Evolutionary conservation across 30 jellyfish, hydroid and myxozoan genomes (phyloP).

Genomic region (Mastigias papua): DNA sequence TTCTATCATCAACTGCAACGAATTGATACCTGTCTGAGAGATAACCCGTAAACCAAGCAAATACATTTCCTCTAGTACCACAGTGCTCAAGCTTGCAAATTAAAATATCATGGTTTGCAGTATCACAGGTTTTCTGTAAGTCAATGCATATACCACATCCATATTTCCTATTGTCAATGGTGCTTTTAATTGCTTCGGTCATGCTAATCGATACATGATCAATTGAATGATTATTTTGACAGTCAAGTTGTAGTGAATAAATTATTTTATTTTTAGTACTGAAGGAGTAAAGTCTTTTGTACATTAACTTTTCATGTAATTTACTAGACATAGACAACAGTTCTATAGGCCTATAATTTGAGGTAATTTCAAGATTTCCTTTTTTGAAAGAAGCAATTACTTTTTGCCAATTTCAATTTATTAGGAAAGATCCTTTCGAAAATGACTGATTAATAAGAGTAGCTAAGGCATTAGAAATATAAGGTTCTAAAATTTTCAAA

Average conservation of each 20-base stretch:
- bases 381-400: constrained; percentile 51
- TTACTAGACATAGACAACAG: constrained; percentile 76
- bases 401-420: constrained; percentile 57
- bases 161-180: constrained; percentile 54
- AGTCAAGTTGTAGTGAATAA: constrained; percentile 62
- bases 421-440: constrained; percentile 46
- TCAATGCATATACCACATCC: constrained; percentile 73
- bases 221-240: constrained; percentile 44
- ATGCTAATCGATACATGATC: constrained; percentile 56
- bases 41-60: background rate
- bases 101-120: constrained; percentile 65
- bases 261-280: constrained; percentile 13
- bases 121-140: constrained; percentile 57
- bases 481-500: constrained; percentile 38
- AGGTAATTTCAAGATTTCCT: constrained; percentile 38
- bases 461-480: too few species aligned
- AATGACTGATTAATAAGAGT: constrained; percentile 43
- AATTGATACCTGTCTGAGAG: background rate
- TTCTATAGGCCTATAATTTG: constrained; percentile 29
- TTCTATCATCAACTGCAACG: background rate
- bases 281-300: background rate
- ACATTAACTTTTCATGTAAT: constrained; percentile 49
- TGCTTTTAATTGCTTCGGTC: constrained; percentile 55
- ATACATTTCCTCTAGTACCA: constrained; percentile 63
- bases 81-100: constrained; percentile 49